Evolutionary conservation across 2,113 vertebrate species (phyloP).

Genomic region (Grammomys surdaster): DNA sequence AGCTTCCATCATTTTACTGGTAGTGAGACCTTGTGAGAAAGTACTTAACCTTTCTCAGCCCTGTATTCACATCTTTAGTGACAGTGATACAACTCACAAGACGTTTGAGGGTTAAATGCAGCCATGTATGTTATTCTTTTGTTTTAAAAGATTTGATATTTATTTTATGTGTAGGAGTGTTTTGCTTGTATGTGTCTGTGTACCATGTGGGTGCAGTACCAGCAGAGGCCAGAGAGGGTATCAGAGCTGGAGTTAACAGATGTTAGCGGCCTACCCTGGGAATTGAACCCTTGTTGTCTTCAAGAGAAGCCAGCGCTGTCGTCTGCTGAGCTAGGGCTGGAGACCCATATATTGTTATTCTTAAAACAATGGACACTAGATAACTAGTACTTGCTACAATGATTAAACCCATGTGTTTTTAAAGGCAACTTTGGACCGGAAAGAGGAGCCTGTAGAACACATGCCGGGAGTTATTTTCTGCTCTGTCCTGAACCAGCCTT

Average conservation of each 20-base stretch:
- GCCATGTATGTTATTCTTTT: background rate
- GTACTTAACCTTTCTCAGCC: constrained; percentile 16
- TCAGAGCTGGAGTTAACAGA: background rate
- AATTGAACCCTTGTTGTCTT: background rate
- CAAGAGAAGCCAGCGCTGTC: background rate
- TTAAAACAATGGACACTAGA: constrained; percentile 31
- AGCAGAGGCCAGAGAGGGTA: background rate
- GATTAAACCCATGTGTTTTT: background rate
- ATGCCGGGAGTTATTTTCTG: background rate
- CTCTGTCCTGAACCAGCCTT: constrained; percentile 35
- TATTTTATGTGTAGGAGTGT: background rate
- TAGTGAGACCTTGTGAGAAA: constrained; percentile 18
- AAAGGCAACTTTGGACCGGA: constrained; percentile 24
- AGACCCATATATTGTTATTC: background rate
- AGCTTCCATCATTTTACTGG: background rate
- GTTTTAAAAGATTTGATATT: background rate
- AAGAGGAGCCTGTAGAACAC: background rate
- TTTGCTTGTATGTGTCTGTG: background rate
- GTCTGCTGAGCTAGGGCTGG: background rate
- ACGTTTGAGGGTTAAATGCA: constrained; percentile 3
- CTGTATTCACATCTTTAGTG: background rate
- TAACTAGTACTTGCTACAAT: background rate
- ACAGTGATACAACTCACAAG: background rate
- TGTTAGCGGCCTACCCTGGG: background rate
- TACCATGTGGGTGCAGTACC: background rate